Conservation (phyloP, 2,888 invertebrate species). For the Cosmopolites sordidus region DNA sequence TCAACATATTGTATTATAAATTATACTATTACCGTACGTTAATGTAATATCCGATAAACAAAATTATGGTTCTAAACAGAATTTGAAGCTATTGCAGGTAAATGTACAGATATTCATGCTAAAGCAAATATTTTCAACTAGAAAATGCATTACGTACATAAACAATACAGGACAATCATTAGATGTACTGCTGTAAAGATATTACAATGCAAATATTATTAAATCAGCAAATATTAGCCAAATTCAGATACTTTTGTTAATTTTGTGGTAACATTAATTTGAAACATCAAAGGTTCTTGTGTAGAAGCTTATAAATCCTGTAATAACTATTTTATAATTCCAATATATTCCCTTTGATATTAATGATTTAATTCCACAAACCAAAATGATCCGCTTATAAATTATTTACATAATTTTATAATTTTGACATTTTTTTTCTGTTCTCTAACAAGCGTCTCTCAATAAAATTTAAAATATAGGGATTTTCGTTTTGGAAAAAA, state of each 20-base stretch:
- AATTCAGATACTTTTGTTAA: not conserved
- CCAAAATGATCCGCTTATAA: too few relatives aligned
- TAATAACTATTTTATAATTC: too few relatives aligned
- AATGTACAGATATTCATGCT: not conserved
- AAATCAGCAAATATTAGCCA: not conserved
- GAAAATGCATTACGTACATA: not conserved
- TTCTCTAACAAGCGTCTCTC: too few relatives aligned
- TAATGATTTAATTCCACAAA: too few relatives aligned
- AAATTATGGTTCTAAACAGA: not conserved
- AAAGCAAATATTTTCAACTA: not conserved
- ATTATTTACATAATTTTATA: too few relatives aligned
- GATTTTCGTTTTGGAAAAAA: too few relatives aligned
- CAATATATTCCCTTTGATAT: too few relatives aligned
- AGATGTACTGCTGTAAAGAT: not conserved
- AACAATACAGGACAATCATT: not conserved
- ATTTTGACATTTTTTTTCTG: too few relatives aligned
- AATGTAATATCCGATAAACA: not conserved
- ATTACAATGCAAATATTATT: not conserved
- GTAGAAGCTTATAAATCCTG: too few relatives aligned
- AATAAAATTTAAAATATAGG: too few relatives aligned
- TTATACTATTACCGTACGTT: not conserved
- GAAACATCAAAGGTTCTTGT: too few relatives aligned
- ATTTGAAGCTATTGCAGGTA: not conserved
- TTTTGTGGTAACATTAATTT: too few relatives aligned
- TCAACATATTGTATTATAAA: constrained; percentile 1